Evolutionary conservation across 2,113 vertebrate genomes (phyloP), one percentile per base, ranked within the genome.

Genomic region (Percopsis transmontana): DNA sequence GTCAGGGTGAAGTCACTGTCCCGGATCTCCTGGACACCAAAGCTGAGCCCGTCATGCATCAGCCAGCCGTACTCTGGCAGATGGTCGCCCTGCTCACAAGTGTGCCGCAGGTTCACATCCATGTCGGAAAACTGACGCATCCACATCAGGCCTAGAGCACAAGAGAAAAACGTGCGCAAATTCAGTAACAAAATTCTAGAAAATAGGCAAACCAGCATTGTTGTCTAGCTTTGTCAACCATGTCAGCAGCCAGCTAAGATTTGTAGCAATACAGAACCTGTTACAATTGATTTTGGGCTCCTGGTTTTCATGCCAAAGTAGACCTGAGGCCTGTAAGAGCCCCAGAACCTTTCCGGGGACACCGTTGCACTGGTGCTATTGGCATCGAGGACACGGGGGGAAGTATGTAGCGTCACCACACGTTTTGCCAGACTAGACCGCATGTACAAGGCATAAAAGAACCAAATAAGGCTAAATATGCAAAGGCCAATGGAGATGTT

Each of bases 231-330:
- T 19, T 8, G 18, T 42, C 42, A 13, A 27, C 0, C 3, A n/a
- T 10, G 11, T 56, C 39, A 44, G 9, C 39, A 27, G 50, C 44
- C 48, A 59, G 19, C 23, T 56, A 44, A 6, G 27, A 33, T 33
- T 33, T 33, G 27, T 4, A 7, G 27, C 1, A 33, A 33, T 33
- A 7, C 27, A 33, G 27, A 6, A 98, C 97, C 96, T 68, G 95
- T 93, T 40, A 97, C 94, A 2, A 93, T 87, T 0, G 96, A 91
- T 4, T 74, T 90, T 0, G 94, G 91, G 84, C 94, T 98, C 76
- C 96, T 93, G 1, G 96, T 95, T 90, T 97, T 98, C 97, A 99
- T 98, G 40, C 96, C 96, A 44, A 99, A 95, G 81, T 97, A 98
- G 11, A 98, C 93, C 63, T 97, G 95, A 0, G 97, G 96, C 18